phyloP scores from a whole-genome alignment of 2,113 vertebrate genomes.

The Galbula dea region DNA sequence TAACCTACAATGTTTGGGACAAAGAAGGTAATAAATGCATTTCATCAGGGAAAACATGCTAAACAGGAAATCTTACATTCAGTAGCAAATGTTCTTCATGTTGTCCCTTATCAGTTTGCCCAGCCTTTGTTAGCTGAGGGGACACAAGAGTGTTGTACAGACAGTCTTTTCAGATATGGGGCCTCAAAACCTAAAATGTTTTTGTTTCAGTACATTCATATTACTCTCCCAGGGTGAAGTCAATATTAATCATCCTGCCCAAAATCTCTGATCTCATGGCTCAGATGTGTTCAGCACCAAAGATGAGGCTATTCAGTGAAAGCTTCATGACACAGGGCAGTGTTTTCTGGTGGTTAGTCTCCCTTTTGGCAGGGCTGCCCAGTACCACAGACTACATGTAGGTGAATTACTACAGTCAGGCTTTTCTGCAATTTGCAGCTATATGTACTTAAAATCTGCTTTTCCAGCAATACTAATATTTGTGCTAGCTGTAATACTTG shows the following conservation, averaged over 20 bases:
- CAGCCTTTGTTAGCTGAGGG: not conserved
- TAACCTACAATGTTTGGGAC: not conserved
- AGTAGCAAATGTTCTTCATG: not conserved
- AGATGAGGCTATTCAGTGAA: not conserved
- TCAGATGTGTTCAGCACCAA: not conserved
- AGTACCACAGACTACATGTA: accelerated
- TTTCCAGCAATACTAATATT: not conserved
- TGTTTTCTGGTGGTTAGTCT: not conserved
- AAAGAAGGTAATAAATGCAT: slow-evolving; percentile 1
- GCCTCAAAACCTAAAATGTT: not conserved
- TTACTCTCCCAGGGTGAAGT: not conserved
- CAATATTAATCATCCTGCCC: not conserved
- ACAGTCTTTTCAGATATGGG: not conserved
- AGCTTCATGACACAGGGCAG: not conserved
- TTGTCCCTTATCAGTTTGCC: not conserved
- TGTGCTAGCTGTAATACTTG: not conserved
- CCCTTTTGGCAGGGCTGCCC: not conserved
- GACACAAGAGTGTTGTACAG: not conserved
- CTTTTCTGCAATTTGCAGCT: not conserved
- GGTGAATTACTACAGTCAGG: not conserved
- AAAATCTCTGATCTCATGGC: not conserved
- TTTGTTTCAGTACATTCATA: not conserved
- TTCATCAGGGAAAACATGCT: not conserved
- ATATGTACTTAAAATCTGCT: not conserved
- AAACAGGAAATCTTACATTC: not conserved